Percentiles rank a stretch among this genome's conserved stretches.
Conservation (phyloP, 2,888 invertebrate genomes). For the Polydrusus pterygomalis region DNA sequence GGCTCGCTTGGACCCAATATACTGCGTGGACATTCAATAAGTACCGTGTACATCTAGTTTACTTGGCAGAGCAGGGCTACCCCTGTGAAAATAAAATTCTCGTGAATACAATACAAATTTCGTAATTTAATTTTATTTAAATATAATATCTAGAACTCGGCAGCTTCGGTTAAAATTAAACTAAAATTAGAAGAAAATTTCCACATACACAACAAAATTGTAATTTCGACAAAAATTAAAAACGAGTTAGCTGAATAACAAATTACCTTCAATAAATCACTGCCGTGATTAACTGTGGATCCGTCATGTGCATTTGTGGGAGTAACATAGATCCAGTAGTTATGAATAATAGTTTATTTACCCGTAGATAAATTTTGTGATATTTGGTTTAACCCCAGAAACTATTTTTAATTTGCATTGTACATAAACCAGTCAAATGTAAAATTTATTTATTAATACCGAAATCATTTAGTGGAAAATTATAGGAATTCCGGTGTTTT, state of each 20-base stretch:
- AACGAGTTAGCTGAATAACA: slow-evolving; percentile 41
- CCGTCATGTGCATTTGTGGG: slow-evolving; percentile 47
- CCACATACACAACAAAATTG: slow-evolving; percentile 22
- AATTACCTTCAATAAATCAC: slow-evolving; percentile 49
- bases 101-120: too few species aligned
- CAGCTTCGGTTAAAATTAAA: slow-evolving; percentile 2
- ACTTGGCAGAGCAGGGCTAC: too few species aligned
- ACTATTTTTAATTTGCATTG: slow-evolving; percentile 26
- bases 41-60: too few species aligned
- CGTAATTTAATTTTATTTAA: not conserved
- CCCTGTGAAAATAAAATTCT: too few species aligned
- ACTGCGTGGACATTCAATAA: too few species aligned
- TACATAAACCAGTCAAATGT: slow-evolving; percentile 39
- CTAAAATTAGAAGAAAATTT: slow-evolving; percentile 13
- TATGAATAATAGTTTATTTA: slow-evolving; percentile 46
- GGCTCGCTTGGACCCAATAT: too few species aligned
- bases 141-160: too few species aligned
- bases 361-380: slow-evolving; percentile 26
- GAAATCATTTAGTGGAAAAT: slow-evolving; percentile 40
- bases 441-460: slow-evolving; percentile 40
- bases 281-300: slow-evolving; percentile 44
- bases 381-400: slow-evolving; percentile 15
- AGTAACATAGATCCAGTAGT: slow-evolving; percentile 33
- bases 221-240: slow-evolving; percentile 38
- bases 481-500: slow-evolving; percentile 32